Conservation (phyloP, 2,113 vertebrate genomes). For the Empidonax alnorum region DNA sequence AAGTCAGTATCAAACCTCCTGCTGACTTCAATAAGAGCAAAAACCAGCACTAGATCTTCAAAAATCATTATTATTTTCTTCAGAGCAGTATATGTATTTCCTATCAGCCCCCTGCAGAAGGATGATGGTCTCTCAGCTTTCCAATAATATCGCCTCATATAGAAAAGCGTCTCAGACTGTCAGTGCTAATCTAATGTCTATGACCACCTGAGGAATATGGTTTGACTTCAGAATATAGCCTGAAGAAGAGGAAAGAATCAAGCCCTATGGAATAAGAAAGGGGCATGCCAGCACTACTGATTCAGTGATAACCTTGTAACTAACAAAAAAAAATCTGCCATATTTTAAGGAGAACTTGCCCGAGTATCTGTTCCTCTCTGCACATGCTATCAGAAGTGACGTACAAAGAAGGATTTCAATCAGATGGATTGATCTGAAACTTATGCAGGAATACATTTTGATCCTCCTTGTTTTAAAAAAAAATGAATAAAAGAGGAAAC, state of each 20-base stretch:
- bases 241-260: neutral
- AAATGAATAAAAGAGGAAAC: neutral
- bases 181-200: neutral
- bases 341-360: neutral
- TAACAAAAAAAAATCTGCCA: neutral
- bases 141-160: neutral
- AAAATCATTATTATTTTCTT: neutral
- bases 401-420: neutral
- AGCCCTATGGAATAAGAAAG: neutral
- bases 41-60: neutral
- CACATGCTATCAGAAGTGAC: neutral
- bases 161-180: neutral
- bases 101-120: conserved; percentile 2
- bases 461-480: neutral
- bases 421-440: neutral
- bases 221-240: neutral
- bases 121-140: neutral
- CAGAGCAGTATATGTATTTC: conserved; percentile 2
- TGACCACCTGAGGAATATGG: neutral
- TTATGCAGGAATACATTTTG: neutral
- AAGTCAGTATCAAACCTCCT: neutral
- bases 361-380: neutral
- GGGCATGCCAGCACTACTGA: neutral
- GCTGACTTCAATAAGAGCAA: neutral
- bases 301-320: neutral